Base-by-base conservation (phyloP, 2,113 vertebrate species). In the Anas platyrhynchos region DNA sequence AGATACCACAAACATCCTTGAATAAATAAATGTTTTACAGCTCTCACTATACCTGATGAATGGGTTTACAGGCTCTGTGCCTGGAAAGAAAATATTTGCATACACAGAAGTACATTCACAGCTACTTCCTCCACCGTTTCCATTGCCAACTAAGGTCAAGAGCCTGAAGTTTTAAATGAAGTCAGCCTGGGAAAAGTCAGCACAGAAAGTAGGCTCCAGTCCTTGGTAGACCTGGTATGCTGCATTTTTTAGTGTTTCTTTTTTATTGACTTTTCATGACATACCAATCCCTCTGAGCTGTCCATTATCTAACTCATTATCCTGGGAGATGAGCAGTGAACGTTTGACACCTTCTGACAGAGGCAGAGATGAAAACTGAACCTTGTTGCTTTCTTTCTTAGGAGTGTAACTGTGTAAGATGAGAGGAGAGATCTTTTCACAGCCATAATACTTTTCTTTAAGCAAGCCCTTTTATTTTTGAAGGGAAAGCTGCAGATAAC, bases 61-160 rank as follows among this genome's bases (percentile, higher is more conserved):
- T 85, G 48, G 15, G 63, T 91, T 93, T 61, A 41, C 62, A 86
- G 58, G 27, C 78, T 81, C 27, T 88, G 75, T 86, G 59, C 34
- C 76, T 88, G 43, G 27, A 80, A 94, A 94, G 43, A 92, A 67
- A 10, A 55, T 67, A 62, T 92, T 86, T 92, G 76, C 80, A 94
- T 90, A 58, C 9, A 9, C 6, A 20, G 21, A 75, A 80, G 1
- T 9, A 55, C 52, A 43, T 75, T 80, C 79, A 71, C 1, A 67
- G 67, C 27, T 86, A 20, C 11, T 94, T 78, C 83, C 55, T 85
- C 36, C 79, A 71, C 29, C 55, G 12, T 59, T 95, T 83, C 50
- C 31, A 50, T 36, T 88, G 75, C 26, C 65, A 75, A 31, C 22
- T 71, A 23, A 90, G 46, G 68, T 83, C 88, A 94, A 83, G 25